Base-by-base conservation (phyloP, 2,113 vertebrate genomes). In the Girardinichthys multiradiatus region DNA sequence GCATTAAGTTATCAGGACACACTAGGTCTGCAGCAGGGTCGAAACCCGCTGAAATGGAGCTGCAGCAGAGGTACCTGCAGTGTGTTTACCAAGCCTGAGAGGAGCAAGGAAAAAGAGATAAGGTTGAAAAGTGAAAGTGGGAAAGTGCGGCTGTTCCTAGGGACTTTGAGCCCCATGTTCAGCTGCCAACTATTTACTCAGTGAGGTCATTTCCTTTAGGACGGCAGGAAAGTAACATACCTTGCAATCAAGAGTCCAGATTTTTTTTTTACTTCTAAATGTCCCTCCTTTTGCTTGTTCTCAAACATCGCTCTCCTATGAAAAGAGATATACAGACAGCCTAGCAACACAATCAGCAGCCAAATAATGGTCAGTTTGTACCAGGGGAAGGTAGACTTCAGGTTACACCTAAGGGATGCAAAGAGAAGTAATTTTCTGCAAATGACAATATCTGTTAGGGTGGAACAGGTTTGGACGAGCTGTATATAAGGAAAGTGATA, bases 101-200 rank as follows among this genome's bases (percentile, higher is more conserved):
- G 65, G 64, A 63, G 64, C 71, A 76, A 57, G 64, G 76, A 74
- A 57, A 70, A 67, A 39, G 64, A 86, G 87, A 92, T 82, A 87
- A 90, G 78, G 79, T 76, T 68, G 31, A 80, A 82, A 87, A 87
- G 81, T 37, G 61, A 88, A 87, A 74, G 72, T 24, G 81, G 81
- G 67, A 90, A 86, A 84, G 90, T 86, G 88, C 82, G 86, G 80
- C 31, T 76, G 71, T 81, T 88, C 64, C 51, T 63, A 69, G 73
- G 86, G 82, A 90, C 83, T 87, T 89, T 89, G 90, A 92, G 88
- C 77, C 74, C 75, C 71, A 82, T 74, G 80, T 80, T 81, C 78
- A 80, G 85, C 82, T 75, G 88, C 83, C 76, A 87, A 91, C 83
- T 90, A 88, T 93, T 93, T 91, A 91, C 87, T 84, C 86, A 87